Evolutionary conservation across 2,888 invertebrate species (phyloP).

Genomic region (Maniola hyperantus): DNA sequence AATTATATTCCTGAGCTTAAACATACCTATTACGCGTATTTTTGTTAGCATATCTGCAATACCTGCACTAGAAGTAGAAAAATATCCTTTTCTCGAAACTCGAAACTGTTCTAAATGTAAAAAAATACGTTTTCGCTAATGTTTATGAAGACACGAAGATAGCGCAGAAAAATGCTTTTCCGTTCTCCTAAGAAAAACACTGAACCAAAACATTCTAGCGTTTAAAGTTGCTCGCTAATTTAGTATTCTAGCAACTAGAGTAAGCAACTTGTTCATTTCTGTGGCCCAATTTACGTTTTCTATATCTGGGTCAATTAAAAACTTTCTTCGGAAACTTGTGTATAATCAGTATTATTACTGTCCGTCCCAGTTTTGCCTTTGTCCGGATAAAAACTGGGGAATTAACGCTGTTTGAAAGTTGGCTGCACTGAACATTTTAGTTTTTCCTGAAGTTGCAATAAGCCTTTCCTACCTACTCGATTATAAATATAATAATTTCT

Average conservation of each 20-base stretch:
- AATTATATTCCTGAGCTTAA: not conserved
- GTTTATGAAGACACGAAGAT: not conserved
- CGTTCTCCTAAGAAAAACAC: constrained; percentile 5
- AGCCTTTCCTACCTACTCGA: too few species aligned
- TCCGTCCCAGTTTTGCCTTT: constrained; percentile 20
- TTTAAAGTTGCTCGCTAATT: constrained; percentile 16
- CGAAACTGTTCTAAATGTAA: not conserved
- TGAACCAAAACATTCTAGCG: constrained; percentile 2
- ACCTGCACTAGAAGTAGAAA: not conserved
- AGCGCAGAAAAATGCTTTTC: constrained; percentile 2
- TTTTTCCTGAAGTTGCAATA: constrained; percentile 6
- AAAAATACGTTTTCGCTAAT: constrained; percentile 9
- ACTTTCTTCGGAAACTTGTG: constrained; percentile 24
- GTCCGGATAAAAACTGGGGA: constrained; percentile 16
- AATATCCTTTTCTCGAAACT: not conserved
- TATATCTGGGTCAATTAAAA: constrained; percentile 33
- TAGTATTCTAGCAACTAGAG: constrained; percentile 5
- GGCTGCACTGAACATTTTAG: constrained; percentile 1
- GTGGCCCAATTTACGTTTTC: constrained; percentile 25
- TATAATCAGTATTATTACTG: constrained; percentile 20
- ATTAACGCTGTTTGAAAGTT: constrained; percentile 21
- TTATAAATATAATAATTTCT: too few species aligned
- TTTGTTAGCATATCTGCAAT: not conserved
- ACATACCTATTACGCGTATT: not conserved
- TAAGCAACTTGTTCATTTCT: constrained; percentile 20